Percentiles rank a stretch among this genome's conserved stretches.
Evolutionary conservation across 2,113 vertebrate genomes (phyloP).

Genomic region (Pachypanchax playfairii): DNA sequence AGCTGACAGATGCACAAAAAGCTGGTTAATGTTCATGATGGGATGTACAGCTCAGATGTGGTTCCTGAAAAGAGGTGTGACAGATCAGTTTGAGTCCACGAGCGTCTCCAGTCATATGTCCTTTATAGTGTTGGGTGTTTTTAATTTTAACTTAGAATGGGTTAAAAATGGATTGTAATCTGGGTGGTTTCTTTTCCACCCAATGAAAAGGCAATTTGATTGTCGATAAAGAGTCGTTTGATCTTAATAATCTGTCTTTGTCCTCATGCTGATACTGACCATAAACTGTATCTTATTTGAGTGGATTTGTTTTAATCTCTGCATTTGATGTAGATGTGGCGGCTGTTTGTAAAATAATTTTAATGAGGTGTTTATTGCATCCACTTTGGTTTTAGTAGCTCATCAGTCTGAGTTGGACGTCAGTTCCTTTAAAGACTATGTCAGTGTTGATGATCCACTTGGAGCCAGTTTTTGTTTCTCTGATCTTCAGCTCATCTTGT

Average conservation of each 20-base stretch:
- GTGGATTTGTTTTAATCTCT: too few species aligned
- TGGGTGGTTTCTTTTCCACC: conserved; percentile 1
- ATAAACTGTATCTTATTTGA: too few species aligned
- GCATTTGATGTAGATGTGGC: too few species aligned
- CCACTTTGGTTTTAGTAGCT: background rate
- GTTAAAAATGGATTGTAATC: conserved; percentile 4
- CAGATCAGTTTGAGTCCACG: background rate
- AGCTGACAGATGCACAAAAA: conserved; percentile 1
- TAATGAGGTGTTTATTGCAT: too few species aligned
- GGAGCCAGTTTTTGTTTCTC: background rate
- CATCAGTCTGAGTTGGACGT: background rate
- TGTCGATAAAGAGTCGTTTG: too few species aligned
- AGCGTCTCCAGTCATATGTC: background rate
- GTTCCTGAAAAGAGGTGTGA: too few species aligned
- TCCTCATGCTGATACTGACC: too few species aligned
- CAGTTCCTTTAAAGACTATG: background rate
- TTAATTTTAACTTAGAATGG: background rate
- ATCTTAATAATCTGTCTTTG: too few species aligned
- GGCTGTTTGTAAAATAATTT: too few species aligned
- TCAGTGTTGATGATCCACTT: background rate
- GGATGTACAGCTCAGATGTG: background rate
- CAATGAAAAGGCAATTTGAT: too few species aligned
- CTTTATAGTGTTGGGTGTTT: background rate
- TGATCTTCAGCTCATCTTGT: background rate
- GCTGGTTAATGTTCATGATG: background rate